A percentile compares a stretch with the other conserved stretches of the same genome.
These are phyloP conservation scores for Isichthys henryi DNA, from an alignment of 2,113 vertebrate genomes.

Conservation along the genomic window DNA sequence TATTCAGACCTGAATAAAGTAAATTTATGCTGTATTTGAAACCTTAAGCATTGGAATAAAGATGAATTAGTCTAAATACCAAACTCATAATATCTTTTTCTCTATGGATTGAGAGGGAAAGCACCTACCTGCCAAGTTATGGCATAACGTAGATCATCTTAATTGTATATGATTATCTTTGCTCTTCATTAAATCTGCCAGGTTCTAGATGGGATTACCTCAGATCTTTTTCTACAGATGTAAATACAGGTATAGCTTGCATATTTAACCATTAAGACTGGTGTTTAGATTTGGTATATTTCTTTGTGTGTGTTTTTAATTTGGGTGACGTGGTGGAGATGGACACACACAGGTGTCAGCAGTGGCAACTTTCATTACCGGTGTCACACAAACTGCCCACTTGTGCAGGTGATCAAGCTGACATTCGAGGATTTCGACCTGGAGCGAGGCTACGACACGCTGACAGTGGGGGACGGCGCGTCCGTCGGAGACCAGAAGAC, in stretches of 20 bases:
- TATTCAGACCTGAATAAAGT: neutral
- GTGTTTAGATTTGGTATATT: neutral
- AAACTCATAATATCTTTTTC: neutral
- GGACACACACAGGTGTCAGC: neutral
- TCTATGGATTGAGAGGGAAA: neutral
- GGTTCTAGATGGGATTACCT: neutral
- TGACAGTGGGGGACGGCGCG: constrained; percentile 89
- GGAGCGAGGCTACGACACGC: constrained; percentile 95
- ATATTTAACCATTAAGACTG: neutral
- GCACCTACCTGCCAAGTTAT: neutral
- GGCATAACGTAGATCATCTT: neutral
- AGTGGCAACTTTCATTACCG: neutral
- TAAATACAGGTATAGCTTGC: neutral
- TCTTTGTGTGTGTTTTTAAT: neutral
- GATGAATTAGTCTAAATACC: neutral
- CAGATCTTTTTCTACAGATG: neutral
- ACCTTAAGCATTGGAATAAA: constrained; percentile 14
- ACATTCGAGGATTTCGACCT: constrained; percentile 97
- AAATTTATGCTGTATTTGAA: neutral
- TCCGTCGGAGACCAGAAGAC: constrained; percentile 92
- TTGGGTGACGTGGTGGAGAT: neutral
- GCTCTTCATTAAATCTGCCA: neutral
- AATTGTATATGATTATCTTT: neutral
- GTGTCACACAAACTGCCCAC: constrained; percentile 19
- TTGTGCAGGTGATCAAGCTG: constrained; percentile 88